Evolutionary conservation across 2,113 vertebrate genomes (phyloP).

Genomic region (Engraulis encrasicolus): DNA sequence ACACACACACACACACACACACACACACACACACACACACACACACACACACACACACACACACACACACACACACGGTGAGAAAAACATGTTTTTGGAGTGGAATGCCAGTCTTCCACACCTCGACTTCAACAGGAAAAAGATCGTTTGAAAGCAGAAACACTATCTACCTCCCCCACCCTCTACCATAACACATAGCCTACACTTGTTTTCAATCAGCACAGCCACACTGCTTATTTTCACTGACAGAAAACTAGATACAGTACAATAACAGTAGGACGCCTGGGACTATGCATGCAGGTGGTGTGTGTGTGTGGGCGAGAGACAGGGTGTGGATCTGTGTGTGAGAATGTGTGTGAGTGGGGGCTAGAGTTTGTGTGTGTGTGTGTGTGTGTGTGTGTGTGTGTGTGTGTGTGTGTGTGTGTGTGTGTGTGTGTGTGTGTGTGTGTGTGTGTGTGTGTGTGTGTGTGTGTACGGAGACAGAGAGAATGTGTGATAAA

Average conservation of each 20-base stretch:
- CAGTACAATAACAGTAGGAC: neutral
- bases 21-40: neutral
- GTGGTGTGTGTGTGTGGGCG: neutral
- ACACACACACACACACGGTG: neutral
- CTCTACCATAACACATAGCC: neutral
- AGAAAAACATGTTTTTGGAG: neutral
- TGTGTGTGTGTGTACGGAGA: neutral
- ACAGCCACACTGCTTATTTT: neutral
- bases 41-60: neutral
- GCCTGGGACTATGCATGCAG: neutral
- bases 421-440: neutral
- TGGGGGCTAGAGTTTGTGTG: neutral
- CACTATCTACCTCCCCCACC: neutral
- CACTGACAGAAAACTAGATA: neutral
- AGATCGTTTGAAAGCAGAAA: neutral
- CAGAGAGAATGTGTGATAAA: neutral
- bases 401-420: neutral
- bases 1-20: neutral
- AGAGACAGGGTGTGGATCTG: too few species aligned
- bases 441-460: constrained; percentile 4
- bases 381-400: neutral
- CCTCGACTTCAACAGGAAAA: neutral
- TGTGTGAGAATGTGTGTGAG: too few species aligned
- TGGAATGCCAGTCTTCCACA: neutral
- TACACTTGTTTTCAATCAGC: neutral